These are phyloP conservation scores for Drosophila anceps DNA, from an alignment of 2,888 invertebrate species.

Conservation along the genomic window DNA sequence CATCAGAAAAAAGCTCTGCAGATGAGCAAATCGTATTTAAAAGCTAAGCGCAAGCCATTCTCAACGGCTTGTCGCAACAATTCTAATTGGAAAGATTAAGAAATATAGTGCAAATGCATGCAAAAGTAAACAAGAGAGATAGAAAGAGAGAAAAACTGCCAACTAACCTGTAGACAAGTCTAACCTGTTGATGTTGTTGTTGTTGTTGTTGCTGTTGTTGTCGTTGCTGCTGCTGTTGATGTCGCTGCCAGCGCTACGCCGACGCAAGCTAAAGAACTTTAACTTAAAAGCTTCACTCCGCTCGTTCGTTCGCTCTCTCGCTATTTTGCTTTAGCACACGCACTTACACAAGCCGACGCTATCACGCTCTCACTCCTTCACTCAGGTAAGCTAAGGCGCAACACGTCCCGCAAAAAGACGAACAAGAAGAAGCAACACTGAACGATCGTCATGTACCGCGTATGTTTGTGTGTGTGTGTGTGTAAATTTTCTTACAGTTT, in stretches of 20 bases:
- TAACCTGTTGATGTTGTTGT: conserved; percentile 64
- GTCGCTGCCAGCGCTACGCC: conserved; percentile 56
- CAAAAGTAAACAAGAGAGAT: conserved; percentile 57
- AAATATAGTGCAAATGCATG: conserved; percentile 50
- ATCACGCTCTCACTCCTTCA: conserved; percentile 31
- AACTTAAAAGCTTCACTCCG: conserved; percentile 66
- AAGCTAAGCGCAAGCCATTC: conserved; percentile 15
- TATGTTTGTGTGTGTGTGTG: conserved; percentile 35
- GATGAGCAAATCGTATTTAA: conserved; percentile 3
- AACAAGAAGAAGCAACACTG: conserved; percentile 60
- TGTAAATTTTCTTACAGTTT: conserved; percentile 36
- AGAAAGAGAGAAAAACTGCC: conserved; percentile 50
- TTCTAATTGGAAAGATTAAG: conserved; percentile 38
- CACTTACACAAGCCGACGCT: conserved; percentile 24
- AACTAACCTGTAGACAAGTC: conserved; percentile 76
- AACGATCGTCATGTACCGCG: conserved; percentile 62
- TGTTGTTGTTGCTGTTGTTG: conserved; percentile 53
- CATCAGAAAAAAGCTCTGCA: conserved; percentile 17
- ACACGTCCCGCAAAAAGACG: conserved; percentile 68
- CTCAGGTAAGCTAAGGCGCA: conserved; percentile 68
- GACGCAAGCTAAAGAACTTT: conserved; percentile 72
- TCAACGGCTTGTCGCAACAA: conserved; percentile 12
- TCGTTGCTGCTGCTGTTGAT: conserved; percentile 47
- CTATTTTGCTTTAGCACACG: conserved; percentile 27
- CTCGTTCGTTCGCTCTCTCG: conserved; percentile 15